Evolutionary conservation across 2,113 vertebrate genomes (phyloP), one percentile per base, ranked within the genome.

Genomic region (Anser cygnoides): DNA sequence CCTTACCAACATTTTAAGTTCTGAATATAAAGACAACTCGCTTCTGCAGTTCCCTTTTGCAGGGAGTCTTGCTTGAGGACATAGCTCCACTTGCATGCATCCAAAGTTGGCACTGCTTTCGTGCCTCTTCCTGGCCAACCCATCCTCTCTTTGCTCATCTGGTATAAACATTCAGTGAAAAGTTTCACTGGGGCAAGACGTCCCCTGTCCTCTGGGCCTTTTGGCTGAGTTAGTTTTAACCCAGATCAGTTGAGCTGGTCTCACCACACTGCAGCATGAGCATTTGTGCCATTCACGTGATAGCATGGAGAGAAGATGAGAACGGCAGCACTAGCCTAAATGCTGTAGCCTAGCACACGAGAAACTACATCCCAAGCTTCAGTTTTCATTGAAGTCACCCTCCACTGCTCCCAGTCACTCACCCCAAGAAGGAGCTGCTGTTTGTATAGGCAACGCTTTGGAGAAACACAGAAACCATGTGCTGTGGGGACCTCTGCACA

Each of bases 211-310:
- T 75, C 49, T 31, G 37, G 37, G 50, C 58, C 37, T 71, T 55
- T 70, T 65, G 16, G 15, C 15, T 16, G 63, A 13, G 37, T 29
- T 21, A 26, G 13, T 2, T 82, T 62, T 15, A 73, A 50, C 17
- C 31, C 31, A 31, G 20, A 71, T 29, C 70, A 73, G 35, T 6
- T 57, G 26, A 49, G 31, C 78, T 26, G 41, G n/a, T 85, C 54
- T 49, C 71, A 83, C 20, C 22, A 41, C 70, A 13, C 0, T 21
- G 63, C 46, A 35, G 37, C 26, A 18, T 0, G 26, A 88, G 13
- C 28, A 62, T 0, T 39, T 52, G 29, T 23, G 49, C 18, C 1
- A 0, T 12, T 61, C 20, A 6, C 2, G 20, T 3, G 44, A 59
- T 1, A 77, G 52, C 67, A 16, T 13, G 41, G 6, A 44, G 28